Evolutionary conservation across 1,140 invertebrate species (phyloP), one percentile per base, ranked within the genome.

Genomic region (Holotrichia oblita): DNA sequence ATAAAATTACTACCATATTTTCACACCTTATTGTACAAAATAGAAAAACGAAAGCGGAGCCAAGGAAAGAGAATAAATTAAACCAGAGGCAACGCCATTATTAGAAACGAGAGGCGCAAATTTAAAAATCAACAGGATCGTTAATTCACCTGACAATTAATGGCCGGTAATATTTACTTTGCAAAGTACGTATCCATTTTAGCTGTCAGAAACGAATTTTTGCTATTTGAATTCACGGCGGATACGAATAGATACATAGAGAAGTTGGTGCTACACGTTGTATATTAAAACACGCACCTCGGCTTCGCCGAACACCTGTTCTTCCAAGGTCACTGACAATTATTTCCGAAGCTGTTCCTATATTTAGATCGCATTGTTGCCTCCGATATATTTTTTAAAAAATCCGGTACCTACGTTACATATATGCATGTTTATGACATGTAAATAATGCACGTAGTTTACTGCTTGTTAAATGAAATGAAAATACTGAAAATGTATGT

Each of bases 361-460:
- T 55, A 55, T 55, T 55, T 55, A 55, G 48, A 55, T 55, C 48
- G 48, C 48, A 55, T 55, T 55, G 48, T 55, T 17, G 48, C 48
- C 14, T 14, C 14, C 48, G 48, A 55, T 14, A 6, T n/a, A 17
- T 55, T 55, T 55, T 55, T 17, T 6, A 17, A 55, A 3, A 17
- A 55, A 17, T 48, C n/a, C 44, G 44, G n/a, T n/a, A 17, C n/a
- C 14, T 55, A 17, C 48, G 48, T 55, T 17, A 6, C n/a, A 17
- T 17, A 0, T 17, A n/a, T 3, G 48, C 48, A 17, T n/a, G 14
- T 55, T 6, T 17, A 17, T n/a, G 17, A 17, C 17, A 55, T 17
- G 17, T 17, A 55, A 17, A 17, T 55, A 17, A 7, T 55, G n/a
- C n/a, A 17, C 48, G 12, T 7, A 55, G 48, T 55, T 17, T 17